Percentiles rank a stretch among this genome's conserved stretches.
Conservation (phyloP, 2,113 vertebrate species). For the Procapra przewalskii region DNA sequence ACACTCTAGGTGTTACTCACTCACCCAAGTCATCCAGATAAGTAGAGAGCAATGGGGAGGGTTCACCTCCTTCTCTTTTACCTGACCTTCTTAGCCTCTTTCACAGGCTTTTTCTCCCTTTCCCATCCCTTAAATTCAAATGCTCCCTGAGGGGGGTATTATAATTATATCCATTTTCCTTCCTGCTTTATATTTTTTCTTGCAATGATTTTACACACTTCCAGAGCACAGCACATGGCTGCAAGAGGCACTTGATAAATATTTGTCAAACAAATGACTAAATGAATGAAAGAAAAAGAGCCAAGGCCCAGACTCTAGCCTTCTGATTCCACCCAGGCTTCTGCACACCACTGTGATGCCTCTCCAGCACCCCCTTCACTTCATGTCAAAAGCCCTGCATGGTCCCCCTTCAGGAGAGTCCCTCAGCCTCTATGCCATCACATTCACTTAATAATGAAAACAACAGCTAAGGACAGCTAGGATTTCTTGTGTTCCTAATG, state of each 20-base stretch:
- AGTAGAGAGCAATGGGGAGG: slow-evolving; percentile 2
- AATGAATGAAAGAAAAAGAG: slow-evolving; percentile 6
- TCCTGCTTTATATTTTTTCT: slow-evolving; percentile 16
- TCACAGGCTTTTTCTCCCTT: slow-evolving; percentile 19
- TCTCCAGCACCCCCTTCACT: not conserved
- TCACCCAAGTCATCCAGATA: not conserved
- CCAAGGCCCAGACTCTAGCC: not conserved
- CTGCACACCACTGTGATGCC: not conserved
- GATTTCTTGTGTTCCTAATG: not conserved
- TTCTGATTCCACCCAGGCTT: slow-evolving; percentile 7
- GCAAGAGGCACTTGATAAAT: not conserved
- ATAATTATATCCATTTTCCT: slow-evolving; percentile 10
- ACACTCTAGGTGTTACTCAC: not conserved
- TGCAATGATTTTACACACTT: slow-evolving; percentile 20
- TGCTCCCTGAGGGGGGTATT: not conserved
- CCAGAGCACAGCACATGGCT: not conserved
- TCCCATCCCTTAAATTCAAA: not conserved
- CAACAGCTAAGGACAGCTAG: not conserved
- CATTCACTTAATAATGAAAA: not conserved
- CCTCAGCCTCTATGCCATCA: not conserved
- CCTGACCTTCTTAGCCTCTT: not conserved
- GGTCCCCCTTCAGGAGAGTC: not conserved
- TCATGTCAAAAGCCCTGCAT: not conserved
- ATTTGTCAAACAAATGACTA: slow-evolving; percentile 22
- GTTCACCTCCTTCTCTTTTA: not conserved